Conservation (phyloP, 2,888 invertebrate species). For the Elegia similella region DNA sequence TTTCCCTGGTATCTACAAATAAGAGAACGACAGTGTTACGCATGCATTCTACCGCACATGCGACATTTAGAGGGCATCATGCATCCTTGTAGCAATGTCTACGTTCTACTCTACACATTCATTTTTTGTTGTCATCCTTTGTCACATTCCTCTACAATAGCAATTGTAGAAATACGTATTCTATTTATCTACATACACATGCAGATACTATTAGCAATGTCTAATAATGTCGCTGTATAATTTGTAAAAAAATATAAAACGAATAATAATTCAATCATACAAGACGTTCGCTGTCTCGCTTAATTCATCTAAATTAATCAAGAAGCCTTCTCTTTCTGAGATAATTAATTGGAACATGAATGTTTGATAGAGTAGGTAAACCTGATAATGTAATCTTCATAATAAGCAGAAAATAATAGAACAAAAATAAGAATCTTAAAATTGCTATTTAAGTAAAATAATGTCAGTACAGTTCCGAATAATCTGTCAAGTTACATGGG, state of each 20-base stretch:
- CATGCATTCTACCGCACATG: slow-evolving; percentile 5
- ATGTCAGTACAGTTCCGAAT: too few species aligned
- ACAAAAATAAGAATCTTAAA: too few species aligned
- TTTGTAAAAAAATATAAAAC: too few species aligned
- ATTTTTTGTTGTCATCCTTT: not conserved
- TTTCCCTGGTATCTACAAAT: slow-evolving; percentile 33
- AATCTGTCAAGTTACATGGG: too few species aligned
- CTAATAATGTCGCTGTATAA: not conserved
- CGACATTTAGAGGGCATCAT: slow-evolving; percentile 6
- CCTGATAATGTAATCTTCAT: too few species aligned
- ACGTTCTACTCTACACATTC: slow-evolving; percentile 15
- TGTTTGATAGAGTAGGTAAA: too few species aligned
- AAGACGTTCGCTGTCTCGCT: not conserved
- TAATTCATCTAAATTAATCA: not conserved
- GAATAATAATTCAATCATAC: not conserved
- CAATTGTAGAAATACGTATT: not conserved
- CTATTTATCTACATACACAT: not conserved
- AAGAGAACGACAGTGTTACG: slow-evolving; percentile 19
- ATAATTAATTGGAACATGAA: too few species aligned
- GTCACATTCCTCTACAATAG: not conserved
- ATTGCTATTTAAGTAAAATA: too few species aligned
- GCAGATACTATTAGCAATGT: not conserved
- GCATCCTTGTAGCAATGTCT: slow-evolving; percentile 21
- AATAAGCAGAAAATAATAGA: too few species aligned
- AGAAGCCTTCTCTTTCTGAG: too few species aligned